Evolutionary conservation across 1,140 invertebrate genomes (phyloP), one percentile per base, ranked within the genome.

Genomic region (Schmidtea mediterranea): DNA sequence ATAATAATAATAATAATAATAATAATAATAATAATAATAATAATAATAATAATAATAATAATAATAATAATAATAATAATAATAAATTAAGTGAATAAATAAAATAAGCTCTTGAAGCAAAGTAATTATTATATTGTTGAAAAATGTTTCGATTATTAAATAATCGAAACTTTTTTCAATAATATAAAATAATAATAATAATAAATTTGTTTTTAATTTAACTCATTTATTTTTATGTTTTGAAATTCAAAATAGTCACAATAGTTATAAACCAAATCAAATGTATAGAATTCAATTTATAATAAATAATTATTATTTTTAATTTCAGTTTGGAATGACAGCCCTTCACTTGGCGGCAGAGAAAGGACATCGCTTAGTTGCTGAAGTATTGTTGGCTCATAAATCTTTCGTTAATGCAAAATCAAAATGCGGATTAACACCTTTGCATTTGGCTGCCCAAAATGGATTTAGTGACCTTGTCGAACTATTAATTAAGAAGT

Each of bases 321-420:
- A n/a, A 22, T 46, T 19, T 0, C 50, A 68, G 67, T 60, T 65
- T 52, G 86, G 86, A 10, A 72, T 86, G 55, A 87, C 84, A 0
- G 84, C 84, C 0, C 69, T 98, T 36, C 90, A 98, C 65, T 68
- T 95, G 50, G 86, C 87, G 0, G 82, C 84, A 1, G 84, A 94
- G 59, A 77, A 78, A 55, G 89, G 89, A 0, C 90, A 81, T 59
- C 53, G 69, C 12, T 64, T 84, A 63, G 81, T 95, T 0, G 89
- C 84, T 58, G 83, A 95, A 62, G 78, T 83, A 12, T 12, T 41
- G 3, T 12, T 41, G 3, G 3, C 18, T 23, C 3, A 19, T 10
- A 41, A 41, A 19, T 19, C 40, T 41, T 41, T 41, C 40, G 57
- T 40, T 59, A 66, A 46, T 59, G 77, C 40, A 3, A 41, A 41